A percentile compares a stretch with the other conserved stretches of the same genome.
These are phyloP conservation scores for Drosophila nigricruria DNA, from an alignment of 2,888 invertebrate genomes.

Conservation along the genomic window DNA sequence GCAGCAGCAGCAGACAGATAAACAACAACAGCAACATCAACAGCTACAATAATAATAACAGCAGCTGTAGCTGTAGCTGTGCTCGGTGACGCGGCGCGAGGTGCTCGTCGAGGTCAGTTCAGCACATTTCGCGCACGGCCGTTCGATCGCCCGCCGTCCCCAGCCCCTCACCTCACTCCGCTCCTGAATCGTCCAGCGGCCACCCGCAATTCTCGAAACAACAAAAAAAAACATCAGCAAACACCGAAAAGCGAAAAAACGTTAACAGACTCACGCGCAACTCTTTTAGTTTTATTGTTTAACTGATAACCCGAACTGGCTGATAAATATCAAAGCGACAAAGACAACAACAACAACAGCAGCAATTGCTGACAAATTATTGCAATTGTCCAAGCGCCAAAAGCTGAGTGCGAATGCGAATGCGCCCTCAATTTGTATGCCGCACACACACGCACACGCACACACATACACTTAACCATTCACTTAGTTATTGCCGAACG, in stretches of 20 bases:
- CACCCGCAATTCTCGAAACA: conserved; percentile 57
- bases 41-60: conserved; percentile 54
- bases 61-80: conserved; percentile 29
- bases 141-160: conserved; percentile 5
- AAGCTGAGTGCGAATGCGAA: conserved; percentile 57
- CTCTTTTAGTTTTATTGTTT: conserved; percentile 68
- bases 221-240: conserved; percentile 45
- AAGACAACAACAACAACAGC: conserved; percentile 4
- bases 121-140: conserved; percentile 73
- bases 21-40: conserved; percentile 67
- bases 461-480: conserved; percentile 9
- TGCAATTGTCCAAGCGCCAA: conserved; percentile 40
- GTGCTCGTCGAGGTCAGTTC: conserved; percentile 72
- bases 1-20: conserved; percentile 60
- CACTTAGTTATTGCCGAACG: conserved; percentile 18
- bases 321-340: conserved; percentile 56
- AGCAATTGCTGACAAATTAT: conserved; percentile 26
- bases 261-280: conserved; percentile 70
- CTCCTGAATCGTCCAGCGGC: conserved; percentile 27
- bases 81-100: conserved; percentile 70
- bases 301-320: conserved; percentile 59
- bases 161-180: neutral
- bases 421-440: conserved; percentile 77
- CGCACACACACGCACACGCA: conserved; percentile 44
- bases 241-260: conserved; percentile 23